These are phyloP conservation scores for Pardosa pseudoannulata DNA, from an alignment of 2,888 invertebrate genomes.

Conservation along the genomic window DNA sequence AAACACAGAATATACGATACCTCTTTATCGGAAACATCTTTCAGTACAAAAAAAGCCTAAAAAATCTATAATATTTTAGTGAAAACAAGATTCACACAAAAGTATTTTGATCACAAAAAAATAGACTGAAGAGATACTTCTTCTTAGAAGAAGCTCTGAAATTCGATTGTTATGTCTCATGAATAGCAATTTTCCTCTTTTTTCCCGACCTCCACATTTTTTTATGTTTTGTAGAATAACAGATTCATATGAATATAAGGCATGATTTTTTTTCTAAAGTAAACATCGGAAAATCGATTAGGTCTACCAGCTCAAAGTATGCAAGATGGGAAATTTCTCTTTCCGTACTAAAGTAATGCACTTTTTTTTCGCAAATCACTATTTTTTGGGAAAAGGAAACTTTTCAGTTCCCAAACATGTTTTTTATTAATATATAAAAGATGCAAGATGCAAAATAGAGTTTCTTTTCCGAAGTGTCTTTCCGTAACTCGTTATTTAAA, in stretches of 20 bases:
- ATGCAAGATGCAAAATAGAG: no score
- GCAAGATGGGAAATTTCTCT: no score
- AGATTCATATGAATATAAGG: neutral
- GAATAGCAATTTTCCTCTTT: constrained; percentile 6
- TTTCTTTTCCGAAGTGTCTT: no score
- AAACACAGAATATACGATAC: no score
- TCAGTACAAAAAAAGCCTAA: neutral
- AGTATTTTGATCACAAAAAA: neutral
- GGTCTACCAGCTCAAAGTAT: neutral
- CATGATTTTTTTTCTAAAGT: neutral
- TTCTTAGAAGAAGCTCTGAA: neutral
- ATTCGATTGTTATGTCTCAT: neutral
- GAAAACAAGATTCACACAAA: neutral
- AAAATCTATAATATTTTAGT: neutral
- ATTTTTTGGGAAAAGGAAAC: no score
- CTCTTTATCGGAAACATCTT: neutral
- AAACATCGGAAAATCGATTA: neutral
- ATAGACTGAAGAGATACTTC: neutral
- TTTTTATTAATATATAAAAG: no score
- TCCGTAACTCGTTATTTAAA: no score
- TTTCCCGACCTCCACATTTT: neutral
- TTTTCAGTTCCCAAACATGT: no score
- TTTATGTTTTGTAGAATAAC: neutral
- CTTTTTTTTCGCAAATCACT: no score
- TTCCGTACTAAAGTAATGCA: no score